Conservation (phyloP, 2,797 vertebrate species). For the Anisognathus igniventris region DNA sequence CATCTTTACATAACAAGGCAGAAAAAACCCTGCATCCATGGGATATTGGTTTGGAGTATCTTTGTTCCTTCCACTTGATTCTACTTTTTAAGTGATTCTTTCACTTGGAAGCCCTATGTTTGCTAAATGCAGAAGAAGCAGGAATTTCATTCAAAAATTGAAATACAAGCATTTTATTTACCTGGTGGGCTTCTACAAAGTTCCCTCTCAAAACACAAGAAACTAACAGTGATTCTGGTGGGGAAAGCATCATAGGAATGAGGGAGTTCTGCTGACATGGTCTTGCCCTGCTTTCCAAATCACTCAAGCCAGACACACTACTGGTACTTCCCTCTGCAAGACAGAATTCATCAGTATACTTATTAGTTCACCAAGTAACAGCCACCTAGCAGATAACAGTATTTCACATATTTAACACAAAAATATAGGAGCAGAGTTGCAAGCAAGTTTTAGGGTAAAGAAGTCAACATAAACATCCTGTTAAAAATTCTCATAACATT, state of each 20-base stretch:
- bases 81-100: neutral
- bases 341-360: neutral
- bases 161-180: conserved; percentile 37
- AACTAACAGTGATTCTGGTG: conserved; percentile 90
- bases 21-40: neutral
- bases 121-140: neutral
- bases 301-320: conserved; percentile 41
- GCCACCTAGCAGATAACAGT: neutral
- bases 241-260: conserved; percentile 91
- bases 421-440: neutral
- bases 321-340: conserved; percentile 82
- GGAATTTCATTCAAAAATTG: neutral
- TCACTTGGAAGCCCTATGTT: neutral
- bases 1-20: neutral
- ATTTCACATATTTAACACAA: neutral
- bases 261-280: conserved; percentile 74
- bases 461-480: neutral
- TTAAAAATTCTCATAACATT: neutral
- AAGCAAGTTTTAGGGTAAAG: neutral
- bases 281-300: conserved; percentile 41
- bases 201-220: conserved; percentile 91
- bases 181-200: conserved; percentile 93
- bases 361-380: neutral
- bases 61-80: neutral
- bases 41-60: neutral